Conservation (phyloP, 1,140 invertebrate genomes). For the Triops cancriformis region DNA sequence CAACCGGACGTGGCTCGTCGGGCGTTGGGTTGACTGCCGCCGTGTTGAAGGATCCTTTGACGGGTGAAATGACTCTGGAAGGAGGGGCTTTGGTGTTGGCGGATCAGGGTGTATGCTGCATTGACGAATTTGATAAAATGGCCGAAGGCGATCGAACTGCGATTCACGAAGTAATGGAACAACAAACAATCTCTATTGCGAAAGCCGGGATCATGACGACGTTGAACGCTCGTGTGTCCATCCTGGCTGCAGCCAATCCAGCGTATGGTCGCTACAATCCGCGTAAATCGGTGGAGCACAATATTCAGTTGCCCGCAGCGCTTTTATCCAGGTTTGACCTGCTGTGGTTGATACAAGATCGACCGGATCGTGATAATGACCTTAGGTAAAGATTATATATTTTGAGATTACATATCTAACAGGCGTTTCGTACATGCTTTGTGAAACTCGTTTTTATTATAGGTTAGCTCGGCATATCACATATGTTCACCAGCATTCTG, state of each 20-base stretch:
- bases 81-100: slow-evolving; percentile 96
- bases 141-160: slow-evolving; percentile 89
- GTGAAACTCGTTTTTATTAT: slow-evolving; percentile 29
- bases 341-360: slow-evolving; percentile 95
- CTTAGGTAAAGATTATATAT: slow-evolving; percentile 47
- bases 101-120: slow-evolving; percentile 96
- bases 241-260: slow-evolving; percentile 97
- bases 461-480: slow-evolving; percentile 94
- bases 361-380: slow-evolving; percentile 85
- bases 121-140: slow-evolving; percentile 99
- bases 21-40: slow-evolving; percentile 97
- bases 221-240: slow-evolving; percentile 91
- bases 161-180: slow-evolving; percentile 99
- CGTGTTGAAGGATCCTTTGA: slow-evolving; percentile 94
- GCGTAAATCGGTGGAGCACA: slow-evolving; percentile 89
- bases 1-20: slow-evolving; percentile 91
- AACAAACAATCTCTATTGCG: slow-evolving; percentile 98
- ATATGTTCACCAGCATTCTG: slow-evolving; percentile 88
- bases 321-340: slow-evolving; percentile 95
- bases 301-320: slow-evolving; percentile 96
- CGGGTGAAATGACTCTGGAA: slow-evolving; percentile 94
- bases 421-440: no score
- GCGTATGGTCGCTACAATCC: slow-evolving; percentile 97
- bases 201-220: slow-evolving; percentile 99
- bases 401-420: no score